phyloP scores from a whole-genome alignment of 2,888 invertebrate species.

The Mystacides longicornis region DNA sequence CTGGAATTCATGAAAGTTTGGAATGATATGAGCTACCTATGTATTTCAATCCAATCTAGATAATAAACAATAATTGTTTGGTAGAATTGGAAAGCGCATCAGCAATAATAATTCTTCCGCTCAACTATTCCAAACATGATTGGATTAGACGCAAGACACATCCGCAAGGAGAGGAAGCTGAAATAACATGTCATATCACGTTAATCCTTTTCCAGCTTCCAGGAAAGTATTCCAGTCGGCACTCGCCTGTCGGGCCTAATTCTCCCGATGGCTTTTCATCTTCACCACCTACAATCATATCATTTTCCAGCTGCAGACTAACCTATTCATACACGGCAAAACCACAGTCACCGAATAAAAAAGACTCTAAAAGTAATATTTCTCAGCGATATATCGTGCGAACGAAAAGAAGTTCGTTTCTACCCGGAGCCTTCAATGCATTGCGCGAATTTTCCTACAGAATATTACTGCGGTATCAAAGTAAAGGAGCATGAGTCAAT shows the following conservation, averaged over 20 bases:
- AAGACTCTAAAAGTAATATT: neutral
- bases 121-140: too few species aligned
- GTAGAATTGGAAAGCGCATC: too few species aligned
- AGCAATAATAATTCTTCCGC: too few species aligned
- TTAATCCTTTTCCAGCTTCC: constrained; percentile 1
- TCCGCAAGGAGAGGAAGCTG: neutral
- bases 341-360: neutral
- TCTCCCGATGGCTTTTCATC: constrained; percentile 1
- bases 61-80: too few species aligned
- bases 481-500: too few species aligned
- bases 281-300: neutral
- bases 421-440: neutral
- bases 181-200: neutral
- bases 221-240: neutral
- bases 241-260: constrained; percentile 1
- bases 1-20: too few species aligned
- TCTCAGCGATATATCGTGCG: too few species aligned
- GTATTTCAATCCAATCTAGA: too few species aligned
- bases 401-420: neutral
- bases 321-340: neutral
- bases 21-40: too few species aligned
- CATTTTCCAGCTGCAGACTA: neutral
- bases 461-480: too few species aligned
- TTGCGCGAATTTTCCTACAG: neutral
- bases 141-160: too few species aligned